Evolutionary conservation across 35 echinoderm and acorn worm genomes (phyloP), one percentile per base, ranked within the genome.

Genomic region (Chiridota heheva): DNA sequence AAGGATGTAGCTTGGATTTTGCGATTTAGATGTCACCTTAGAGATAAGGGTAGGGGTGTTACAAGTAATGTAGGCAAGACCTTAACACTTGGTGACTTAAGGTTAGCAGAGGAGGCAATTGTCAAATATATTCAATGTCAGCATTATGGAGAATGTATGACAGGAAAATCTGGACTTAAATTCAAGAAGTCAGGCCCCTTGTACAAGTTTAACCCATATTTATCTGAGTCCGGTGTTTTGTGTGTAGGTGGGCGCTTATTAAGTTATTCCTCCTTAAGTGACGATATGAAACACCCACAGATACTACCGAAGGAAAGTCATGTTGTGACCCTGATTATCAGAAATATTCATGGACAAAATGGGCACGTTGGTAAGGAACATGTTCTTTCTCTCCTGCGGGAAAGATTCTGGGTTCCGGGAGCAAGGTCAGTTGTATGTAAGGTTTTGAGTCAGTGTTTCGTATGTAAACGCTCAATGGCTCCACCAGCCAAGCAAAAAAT

Each of bases 351-450:
- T 80, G 34, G 36, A 6, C 18, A 12, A 36, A 76, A 48, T 42
- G 73, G 82, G 10, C 87, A 90, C 63, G 48, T 45, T 58, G 86
- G 86, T 2, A 89, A 66, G 42, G 55, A 72, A 0, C 61, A 82
- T 67, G 66, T 89, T 7, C 68, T 82, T 42, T 81, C 76, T 12
- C 48, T 58, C 5, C 43, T 89, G 22, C 64, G 77, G 7, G 68
- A 89, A 55, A 49, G 33, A 51, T 81, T 60, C 18, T 89, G 76
- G 86, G 43, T 82, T 28, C 43, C 48, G 22, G 29, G 28, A 34
- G 76, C 76, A 31, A 59, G 41, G n/a, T 66, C 73, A 24, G 60
- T 39, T 40, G 41, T 49, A 32, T 38, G 47, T 17, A 78, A 36
- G 22, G 37, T 77, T 48, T 18, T 87, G 22, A 77, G 30, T 25